phyloP scores from a whole-genome alignment of 2,888 invertebrate species.

The Acronicta leporina region DNA sequence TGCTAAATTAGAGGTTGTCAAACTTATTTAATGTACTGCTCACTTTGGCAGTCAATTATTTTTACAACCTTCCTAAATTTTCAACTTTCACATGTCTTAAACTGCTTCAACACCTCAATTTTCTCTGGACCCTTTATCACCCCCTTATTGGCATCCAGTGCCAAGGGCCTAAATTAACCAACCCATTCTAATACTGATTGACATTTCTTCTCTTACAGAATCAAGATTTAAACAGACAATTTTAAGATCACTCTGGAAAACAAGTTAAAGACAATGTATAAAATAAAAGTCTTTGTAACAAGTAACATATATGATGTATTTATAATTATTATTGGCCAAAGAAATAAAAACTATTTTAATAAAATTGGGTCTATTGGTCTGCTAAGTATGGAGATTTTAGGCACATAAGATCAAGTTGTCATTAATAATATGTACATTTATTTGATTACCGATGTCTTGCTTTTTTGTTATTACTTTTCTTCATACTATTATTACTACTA shows the following conservation, averaged over 20 bases:
- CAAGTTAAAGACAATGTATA: conserved; percentile 60
- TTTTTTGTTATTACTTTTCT: conserved; percentile 94
- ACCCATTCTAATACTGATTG: not conserved
- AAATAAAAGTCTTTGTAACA: conserved; percentile 46
- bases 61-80: too few species aligned
- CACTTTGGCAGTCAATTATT: too few species aligned
- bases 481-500: conserved; percentile 87
- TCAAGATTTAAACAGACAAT: conserved; percentile 83
- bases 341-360: conserved; percentile 50
- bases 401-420: conserved; percentile 31
- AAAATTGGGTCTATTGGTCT: conserved; percentile 42
- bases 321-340: conserved; percentile 58
- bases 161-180: not conserved
- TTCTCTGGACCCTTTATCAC: too few species aligned
- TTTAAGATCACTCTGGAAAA: conserved; percentile 71
- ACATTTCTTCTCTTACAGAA: conserved; percentile 72
- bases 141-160: too few species aligned
- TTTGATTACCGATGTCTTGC: conserved; percentile 92
- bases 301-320: conserved; percentile 55
- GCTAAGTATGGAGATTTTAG: conserved; percentile 48
- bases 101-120: too few species aligned
- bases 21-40: too few species aligned
- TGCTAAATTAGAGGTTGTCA: too few species aligned
- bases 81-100: too few species aligned
- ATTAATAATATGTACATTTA: not conserved